phyloP scores from a whole-genome alignment of 2,888 invertebrate species.

The Smittia sp. region DNA sequence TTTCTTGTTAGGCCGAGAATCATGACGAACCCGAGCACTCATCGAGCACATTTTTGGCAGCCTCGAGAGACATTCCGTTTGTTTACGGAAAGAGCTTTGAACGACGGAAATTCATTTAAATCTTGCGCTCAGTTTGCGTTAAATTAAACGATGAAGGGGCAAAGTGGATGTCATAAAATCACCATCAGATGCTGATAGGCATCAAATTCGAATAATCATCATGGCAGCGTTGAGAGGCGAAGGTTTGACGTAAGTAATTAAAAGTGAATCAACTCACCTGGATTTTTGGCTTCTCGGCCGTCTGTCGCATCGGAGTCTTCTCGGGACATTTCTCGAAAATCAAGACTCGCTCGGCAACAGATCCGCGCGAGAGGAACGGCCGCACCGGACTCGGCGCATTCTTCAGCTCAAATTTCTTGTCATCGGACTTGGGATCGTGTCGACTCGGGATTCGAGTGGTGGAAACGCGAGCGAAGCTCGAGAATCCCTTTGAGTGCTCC shows the following conservation, averaged over 20 bases:
- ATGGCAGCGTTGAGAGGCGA: background rate
- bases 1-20: conserved; percentile 2
- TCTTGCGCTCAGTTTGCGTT: background rate
- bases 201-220: background rate
- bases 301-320: conserved; percentile 52
- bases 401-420: conserved; percentile 44
- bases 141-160: background rate
- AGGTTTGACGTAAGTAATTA: background rate
- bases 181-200: background rate
- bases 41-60: background rate
- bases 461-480: conserved; percentile 23
- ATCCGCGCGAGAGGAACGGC: conserved; percentile 83
- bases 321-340: conserved; percentile 89
- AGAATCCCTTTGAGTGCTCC: conserved; percentile 23
- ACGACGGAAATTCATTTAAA: background rate
- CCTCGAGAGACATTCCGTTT: background rate
- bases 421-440: conserved; percentile 47
- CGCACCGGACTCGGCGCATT: conserved; percentile 64
- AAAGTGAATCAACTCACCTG: conserved; percentile 53
- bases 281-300: conserved; percentile 49
- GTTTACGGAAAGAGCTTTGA: background rate
- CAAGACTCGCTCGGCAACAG: conserved; percentile 84
- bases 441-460: conserved; percentile 23
- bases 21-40: background rate
- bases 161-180: background rate